These are phyloP conservation scores for Acleris holmiana DNA, from an alignment of 2,888 invertebrate genomes.

Conservation along the genomic window DNA sequence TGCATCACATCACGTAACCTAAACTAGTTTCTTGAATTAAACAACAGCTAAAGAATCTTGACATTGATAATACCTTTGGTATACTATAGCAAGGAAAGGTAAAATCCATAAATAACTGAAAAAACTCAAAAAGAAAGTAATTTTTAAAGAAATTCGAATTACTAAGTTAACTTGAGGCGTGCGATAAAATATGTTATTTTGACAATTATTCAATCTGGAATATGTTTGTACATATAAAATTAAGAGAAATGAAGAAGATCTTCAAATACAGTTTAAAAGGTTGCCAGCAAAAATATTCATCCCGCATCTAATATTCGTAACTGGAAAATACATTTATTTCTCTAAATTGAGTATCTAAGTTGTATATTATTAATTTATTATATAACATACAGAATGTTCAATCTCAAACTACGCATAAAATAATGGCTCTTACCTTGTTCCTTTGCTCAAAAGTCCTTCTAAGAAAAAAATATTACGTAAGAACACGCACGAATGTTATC, in stretches of 20 bases:
- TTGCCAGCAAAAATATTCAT: not conserved
- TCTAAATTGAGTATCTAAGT: not conserved
- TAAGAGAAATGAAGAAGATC: too few species aligned
- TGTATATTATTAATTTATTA: too few species aligned
- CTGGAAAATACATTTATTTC: slow-evolving; percentile 50
- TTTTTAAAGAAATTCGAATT: too few species aligned
- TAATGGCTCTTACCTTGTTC: slow-evolving; percentile 47
- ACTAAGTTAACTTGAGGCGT: too few species aligned
- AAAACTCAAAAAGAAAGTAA: too few species aligned
- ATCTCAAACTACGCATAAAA: too few species aligned
- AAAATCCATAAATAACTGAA: too few species aligned
- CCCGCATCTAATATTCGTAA: not conserved
- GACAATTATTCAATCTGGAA: too few species aligned
- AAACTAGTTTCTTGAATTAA: slow-evolving; percentile 6
- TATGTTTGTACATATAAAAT: too few species aligned
- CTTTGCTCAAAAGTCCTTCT: slow-evolving; percentile 32
- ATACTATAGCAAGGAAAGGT: too few species aligned
- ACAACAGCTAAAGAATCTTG: not conserved
- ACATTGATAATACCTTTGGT: not conserved
- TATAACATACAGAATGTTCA: too few species aligned
- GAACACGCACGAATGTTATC: slow-evolving; percentile 26
- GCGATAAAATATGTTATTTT: too few species aligned
- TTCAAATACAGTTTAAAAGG: not conserved
- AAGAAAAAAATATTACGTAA: slow-evolving; percentile 60
- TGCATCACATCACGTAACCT: not conserved